Evolutionary conservation across 2,797 vertebrate species (phyloP), one percentile per base, ranked within the genome.

Genomic region (Lacerta agilis): DNA sequence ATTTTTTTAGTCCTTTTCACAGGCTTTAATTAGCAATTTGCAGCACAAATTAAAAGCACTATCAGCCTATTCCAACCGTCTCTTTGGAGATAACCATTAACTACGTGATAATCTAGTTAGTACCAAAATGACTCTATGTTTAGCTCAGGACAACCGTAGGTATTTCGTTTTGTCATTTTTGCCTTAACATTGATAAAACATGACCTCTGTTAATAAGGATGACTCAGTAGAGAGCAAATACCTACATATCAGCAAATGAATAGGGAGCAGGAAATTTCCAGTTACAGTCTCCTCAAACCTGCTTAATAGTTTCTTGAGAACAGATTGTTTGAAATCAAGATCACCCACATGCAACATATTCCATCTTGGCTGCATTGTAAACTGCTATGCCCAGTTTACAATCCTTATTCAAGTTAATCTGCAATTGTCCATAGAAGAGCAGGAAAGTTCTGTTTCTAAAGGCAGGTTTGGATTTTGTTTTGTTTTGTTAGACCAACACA

Each of bases 1-100:
- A 91, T 36, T 83, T 92, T 87, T 88, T 88, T 87, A 88, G 91
- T 87, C 90, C 87, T 88, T 88, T 94, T 94, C 93, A 91, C 90
- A 67, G 82, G 86, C 93, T 93, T 55, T 95, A 95, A 95, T 95
- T 96, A 94, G 93, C 93, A 94, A 93, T 93, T 94, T 96, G 92
- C 87, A 92, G 79, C 89, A 91, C 90, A 93, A 95, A 96, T 95
- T 95, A 95, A 95, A 95, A 95, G 91, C 69, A 80, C 94, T 93
- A 92, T 94, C 93, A 94, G 92, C 87, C 92, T 86, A 95, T 95
- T 94, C 91, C 91, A 95, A 90, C 91, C 90, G 82, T 92, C 91
- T 91, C 88, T 95, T 95, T 89, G 91, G 94, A 94, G 94, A 92
- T 90, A 87, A 90, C 92, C 92, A 88, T 94, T 66, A 95, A 93